These are phyloP conservation scores for Lepidurus couesii DNA, from an alignment of 1,140 invertebrate genomes.

Conservation along the genomic window DNA sequence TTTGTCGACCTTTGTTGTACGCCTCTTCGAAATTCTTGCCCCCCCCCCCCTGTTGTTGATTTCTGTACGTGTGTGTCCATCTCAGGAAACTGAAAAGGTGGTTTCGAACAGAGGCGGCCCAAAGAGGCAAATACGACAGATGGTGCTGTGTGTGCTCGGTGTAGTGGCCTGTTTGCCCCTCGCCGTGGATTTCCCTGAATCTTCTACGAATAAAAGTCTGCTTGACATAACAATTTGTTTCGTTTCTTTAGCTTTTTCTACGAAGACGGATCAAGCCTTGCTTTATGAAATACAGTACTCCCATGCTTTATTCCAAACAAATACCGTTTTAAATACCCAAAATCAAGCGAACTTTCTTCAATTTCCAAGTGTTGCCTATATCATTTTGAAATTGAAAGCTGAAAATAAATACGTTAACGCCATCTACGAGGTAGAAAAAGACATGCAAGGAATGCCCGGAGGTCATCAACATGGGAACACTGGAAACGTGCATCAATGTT, in stretches of 20 bases:
- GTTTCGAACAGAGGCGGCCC: not conserved
- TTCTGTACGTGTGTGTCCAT: not conserved
- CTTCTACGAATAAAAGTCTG: slow-evolving; percentile 19
- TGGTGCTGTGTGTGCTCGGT: slow-evolving; percentile 17
- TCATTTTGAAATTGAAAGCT: too few species aligned
- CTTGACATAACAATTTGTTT: not conserved
- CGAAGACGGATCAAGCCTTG: too few species aligned
- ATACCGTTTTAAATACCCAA: too few species aligned
- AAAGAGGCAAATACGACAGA: slow-evolving; percentile 2
- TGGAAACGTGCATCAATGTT: too few species aligned
- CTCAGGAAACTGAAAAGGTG: not conserved
- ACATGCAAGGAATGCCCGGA: not conserved
- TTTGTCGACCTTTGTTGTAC: slow-evolving; percentile 10
- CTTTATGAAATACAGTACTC: too few species aligned
- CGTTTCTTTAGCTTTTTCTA: not conserved
- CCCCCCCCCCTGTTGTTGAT: not conserved
- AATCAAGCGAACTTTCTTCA: too few species aligned
- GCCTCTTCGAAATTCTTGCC: not conserved
- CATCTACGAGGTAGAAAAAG: not conserved
- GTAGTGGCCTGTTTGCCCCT: not conserved
- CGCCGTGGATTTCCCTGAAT: not conserved
- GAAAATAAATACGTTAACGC: not conserved
- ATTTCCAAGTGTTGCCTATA: too few species aligned
- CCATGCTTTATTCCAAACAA: too few species aligned
- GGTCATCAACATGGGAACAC: too few species aligned